phyloP scores from a whole-genome alignment of 1,140 invertebrate genomes.

The Eciton burchellii region DNA sequence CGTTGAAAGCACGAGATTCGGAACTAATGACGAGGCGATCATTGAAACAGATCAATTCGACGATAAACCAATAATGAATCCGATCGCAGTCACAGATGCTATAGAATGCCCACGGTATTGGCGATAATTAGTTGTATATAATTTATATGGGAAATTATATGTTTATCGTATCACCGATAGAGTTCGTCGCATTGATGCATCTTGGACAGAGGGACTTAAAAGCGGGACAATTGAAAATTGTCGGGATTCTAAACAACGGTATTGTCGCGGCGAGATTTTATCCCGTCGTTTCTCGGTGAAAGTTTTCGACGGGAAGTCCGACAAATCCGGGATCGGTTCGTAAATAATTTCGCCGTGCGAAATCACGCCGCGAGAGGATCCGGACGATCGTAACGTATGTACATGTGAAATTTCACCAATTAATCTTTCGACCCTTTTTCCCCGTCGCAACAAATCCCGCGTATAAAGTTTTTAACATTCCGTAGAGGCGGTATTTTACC shows the following conservation, averaged over 20 bases:
- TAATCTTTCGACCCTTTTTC: constrained; percentile 27
- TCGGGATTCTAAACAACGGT: constrained; percentile 9
- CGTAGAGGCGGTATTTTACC: neutral
- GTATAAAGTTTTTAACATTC: constrained; percentile 14
- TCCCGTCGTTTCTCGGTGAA: constrained; percentile 3
- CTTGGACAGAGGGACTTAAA: neutral
- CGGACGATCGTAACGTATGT: neutral
- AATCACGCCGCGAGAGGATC: constrained; percentile 30
- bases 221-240: neutral
- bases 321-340: constrained; percentile 38
- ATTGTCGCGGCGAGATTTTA: too few relatives aligned
- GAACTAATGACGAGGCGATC: constrained; percentile 16
- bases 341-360: constrained; percentile 40
- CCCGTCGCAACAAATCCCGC: neutral
- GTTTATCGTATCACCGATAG: too few relatives aligned
- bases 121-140: neutral
- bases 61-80: constrained; percentile 19
- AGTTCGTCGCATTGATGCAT: too few relatives aligned
- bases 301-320: neutral
- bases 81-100: neutral
- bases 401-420: constrained; percentile 38
- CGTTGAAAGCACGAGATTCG: neutral
- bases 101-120: too few relatives aligned
- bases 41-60: constrained; percentile 29
- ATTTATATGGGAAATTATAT: neutral